phyloP scores from a whole-genome alignment of 2,888 invertebrate species.

The Leptopilina syphax region DNA sequence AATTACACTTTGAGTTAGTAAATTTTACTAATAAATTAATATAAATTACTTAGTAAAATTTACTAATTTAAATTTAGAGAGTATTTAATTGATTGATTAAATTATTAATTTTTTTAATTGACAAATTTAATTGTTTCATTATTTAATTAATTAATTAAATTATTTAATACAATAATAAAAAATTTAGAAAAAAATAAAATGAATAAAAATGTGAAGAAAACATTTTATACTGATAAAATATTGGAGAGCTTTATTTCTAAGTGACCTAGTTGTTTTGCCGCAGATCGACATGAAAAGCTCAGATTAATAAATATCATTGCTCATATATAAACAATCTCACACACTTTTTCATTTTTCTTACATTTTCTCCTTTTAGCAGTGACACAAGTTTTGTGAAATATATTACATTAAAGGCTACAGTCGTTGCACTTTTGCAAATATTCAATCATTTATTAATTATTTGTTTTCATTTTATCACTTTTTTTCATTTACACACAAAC shows the following conservation, averaged over 20 bases:
- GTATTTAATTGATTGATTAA: too few species aligned
- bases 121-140: too few species aligned
- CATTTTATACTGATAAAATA: slow-evolving; percentile 18
- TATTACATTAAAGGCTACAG: slow-evolving; percentile 74
- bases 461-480: slow-evolving; percentile 37
- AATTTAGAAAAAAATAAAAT: too few species aligned
- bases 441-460: slow-evolving; percentile 46
- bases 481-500: slow-evolving; percentile 19
- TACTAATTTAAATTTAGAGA: too few species aligned
- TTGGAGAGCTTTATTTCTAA: slow-evolving; percentile 24
- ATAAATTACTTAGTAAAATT: too few species aligned
- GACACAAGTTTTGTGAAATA: slow-evolving; percentile 64
- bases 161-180: too few species aligned
- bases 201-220: not conserved
- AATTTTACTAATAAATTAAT: too few species aligned
- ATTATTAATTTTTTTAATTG: too few species aligned
- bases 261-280: slow-evolving; percentile 30
- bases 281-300: slow-evolving; percentile 33
- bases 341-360: slow-evolving; percentile 8
- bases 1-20: too few species aligned
- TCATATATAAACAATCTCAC: slow-evolving; percentile 14
- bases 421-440: slow-evolving; percentile 69
- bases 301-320: slow-evolving; percentile 33
- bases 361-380: slow-evolving; percentile 30
- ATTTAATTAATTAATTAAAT: too few species aligned